Base-by-base conservation (phyloP, 2,113 vertebrate species). In the Gavialis gangeticus region DNA sequence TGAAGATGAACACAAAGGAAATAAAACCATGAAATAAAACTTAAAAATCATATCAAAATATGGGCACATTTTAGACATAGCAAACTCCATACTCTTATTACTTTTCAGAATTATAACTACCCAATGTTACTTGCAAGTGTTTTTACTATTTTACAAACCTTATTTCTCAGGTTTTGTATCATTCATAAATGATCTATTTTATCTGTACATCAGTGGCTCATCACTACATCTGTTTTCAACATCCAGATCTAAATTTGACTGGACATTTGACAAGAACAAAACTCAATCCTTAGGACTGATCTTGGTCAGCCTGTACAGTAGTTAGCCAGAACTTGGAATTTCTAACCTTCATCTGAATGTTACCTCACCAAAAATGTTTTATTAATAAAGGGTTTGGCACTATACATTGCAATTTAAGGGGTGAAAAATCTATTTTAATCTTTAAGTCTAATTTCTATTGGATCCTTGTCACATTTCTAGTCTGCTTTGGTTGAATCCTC, bases 211-310 rank as follows among this genome's bases (percentile, higher is more conserved):
- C 30, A 71, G 67, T 37, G 67, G 12, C n/a, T 71, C 79, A 73
- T 88, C 59, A 78, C 78, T 66, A 37, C 64, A 21, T 46, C 82
- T 28, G 21, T 62, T 71, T 71, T n/a, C 0, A 0, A 94, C 91
- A 82, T 82, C 58, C 90, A 92, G 90, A 88, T 90, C 69, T 79
- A 3, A 60, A 90, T n/a, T 66, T 66, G 56, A 66, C 21, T 71
- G 69, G 77, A 82, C 86, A 78, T 84, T 46, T 93, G 85, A 91
- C 82, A 85, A 82, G 91, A 87, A 90, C 88, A 86, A 82, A 96
- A 86, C 46, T 84, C 77, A 90, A 6, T 56, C 84, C 88, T 94
- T 85, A 34, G 34, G 57, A 25, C 4, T 79, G 21, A 82, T 86
- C 16, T 71, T 71, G 67, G 28, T 71, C 37, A 76, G 28, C 22